Evolutionary conservation across 1,140 invertebrate genomes (phyloP).

Genomic region (Philaenus spumarius): DNA sequence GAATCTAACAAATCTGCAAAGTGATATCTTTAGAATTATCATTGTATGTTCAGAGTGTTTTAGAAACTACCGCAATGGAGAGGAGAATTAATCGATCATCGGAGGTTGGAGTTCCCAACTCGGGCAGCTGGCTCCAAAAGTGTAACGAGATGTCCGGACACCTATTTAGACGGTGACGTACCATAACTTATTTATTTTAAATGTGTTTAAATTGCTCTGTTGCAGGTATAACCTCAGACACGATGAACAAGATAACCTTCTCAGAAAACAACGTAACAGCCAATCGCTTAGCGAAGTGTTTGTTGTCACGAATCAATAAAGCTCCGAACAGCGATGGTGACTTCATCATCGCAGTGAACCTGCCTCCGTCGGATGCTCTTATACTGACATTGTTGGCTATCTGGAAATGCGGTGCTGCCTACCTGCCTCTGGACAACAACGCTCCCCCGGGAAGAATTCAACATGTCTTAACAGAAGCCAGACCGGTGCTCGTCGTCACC

Average conservation of each 20-base stretch:
- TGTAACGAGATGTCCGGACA: too few relatives aligned
- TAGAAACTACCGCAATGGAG: too few relatives aligned
- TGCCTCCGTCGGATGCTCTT: constrained; percentile 64
- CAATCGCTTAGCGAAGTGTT: constrained; percentile 50
- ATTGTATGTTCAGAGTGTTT: too few relatives aligned
- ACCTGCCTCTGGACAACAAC: constrained; percentile 69
- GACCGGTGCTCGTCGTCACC: constrained; percentile 60
- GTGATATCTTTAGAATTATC: too few relatives aligned
- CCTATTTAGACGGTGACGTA: too few relatives aligned
- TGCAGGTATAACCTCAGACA: background rate
- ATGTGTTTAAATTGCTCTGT: too few relatives aligned
- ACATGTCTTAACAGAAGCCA: constrained; percentile 68
- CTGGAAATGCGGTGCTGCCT: constrained; percentile 74
- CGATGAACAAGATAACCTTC: constrained; percentile 49
- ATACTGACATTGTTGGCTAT: constrained; percentile 62
- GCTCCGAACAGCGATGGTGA: constrained; percentile 53
- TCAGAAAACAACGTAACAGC: constrained; percentile 49
- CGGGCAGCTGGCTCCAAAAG: too few relatives aligned
- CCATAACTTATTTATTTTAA: too few relatives aligned
- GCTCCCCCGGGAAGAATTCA: constrained; percentile 65
- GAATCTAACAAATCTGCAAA: too few relatives aligned
- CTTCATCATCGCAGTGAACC: constrained; percentile 63
- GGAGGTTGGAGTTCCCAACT: too few relatives aligned
- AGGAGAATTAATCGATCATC: too few relatives aligned
- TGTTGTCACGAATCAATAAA: constrained; percentile 35